Evolutionary conservation across 2,888 invertebrate species (phyloP).

Genomic region (Drosophila mayaguana): DNA sequence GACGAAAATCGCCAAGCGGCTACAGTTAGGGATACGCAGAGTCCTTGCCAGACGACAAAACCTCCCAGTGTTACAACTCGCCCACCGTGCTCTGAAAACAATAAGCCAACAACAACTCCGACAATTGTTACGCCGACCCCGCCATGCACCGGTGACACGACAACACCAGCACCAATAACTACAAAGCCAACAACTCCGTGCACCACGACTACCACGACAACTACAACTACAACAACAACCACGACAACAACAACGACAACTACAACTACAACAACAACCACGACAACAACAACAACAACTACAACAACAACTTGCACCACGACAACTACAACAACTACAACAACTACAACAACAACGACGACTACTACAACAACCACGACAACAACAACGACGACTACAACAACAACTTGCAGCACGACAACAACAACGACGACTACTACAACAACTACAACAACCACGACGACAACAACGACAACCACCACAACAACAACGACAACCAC

Average conservation of each 20-base stretch:
- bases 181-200: constrained; percentile 6
- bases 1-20: background rate
- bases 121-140: constrained; percentile 14
- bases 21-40: background rate
- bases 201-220: background rate
- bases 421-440: background rate
- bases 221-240: background rate
- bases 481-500: constrained; percentile 6
- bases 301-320: constrained; percentile 8
- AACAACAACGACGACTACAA: background rate
- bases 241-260: background rate
- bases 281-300: background rate
- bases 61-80: constrained; percentile 31
- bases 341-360: background rate
- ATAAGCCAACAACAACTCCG: constrained; percentile 16
- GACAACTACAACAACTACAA: background rate
- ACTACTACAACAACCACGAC: background rate
- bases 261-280: background rate
- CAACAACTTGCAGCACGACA: background rate
- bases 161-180: constrained; percentile 21
- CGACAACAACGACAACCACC: background rate
- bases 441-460: background rate
- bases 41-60: constrained; percentile 30
- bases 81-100: constrained; percentile 36
- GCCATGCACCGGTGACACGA: constrained; percentile 14